Evolutionary conservation across 2,113 vertebrate genomes (phyloP).

Genomic region (Rhabdornis inornatus): DNA sequence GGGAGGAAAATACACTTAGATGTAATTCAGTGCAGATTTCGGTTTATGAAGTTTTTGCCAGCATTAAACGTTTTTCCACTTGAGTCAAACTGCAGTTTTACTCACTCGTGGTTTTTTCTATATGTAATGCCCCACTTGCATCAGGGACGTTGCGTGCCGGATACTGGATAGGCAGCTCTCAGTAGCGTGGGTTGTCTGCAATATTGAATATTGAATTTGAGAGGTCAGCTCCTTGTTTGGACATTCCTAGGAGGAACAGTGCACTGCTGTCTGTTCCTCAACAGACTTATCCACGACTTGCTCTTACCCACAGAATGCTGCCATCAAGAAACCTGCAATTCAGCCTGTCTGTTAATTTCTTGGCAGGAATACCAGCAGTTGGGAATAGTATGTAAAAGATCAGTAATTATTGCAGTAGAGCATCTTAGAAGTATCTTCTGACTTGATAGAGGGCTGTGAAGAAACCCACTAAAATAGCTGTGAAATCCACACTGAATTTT

Average conservation of each 20-base stretch:
- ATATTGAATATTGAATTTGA: background rate
- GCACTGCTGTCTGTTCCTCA: background rate
- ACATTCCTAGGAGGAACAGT: background rate
- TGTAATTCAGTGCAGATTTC: background rate
- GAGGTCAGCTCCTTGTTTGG: slow-evolving; percentile 46
- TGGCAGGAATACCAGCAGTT: background rate
- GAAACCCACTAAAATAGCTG: background rate
- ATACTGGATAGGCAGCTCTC: background rate
- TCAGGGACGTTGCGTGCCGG: background rate
- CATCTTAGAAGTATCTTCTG: background rate
- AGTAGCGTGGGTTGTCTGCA: background rate
- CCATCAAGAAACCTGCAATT: background rate
- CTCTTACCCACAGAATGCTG: background rate
- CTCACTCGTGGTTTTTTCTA: background rate
- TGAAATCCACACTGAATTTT: background rate
- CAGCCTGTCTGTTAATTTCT: background rate
- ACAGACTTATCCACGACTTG: background rate
- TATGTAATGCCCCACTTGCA: accelerated
- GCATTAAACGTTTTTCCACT: background rate
- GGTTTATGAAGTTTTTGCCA: background rate
- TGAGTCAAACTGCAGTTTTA: background rate
- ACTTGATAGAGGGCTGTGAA: background rate
- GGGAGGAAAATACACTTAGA: background rate
- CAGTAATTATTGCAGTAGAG: background rate
- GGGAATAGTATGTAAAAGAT: background rate